Percentiles rank a stretch among this genome's conserved stretches.
phyloP scores from a whole-genome alignment of 2,888 invertebrate species.

The Ellobium chinense region DNA sequence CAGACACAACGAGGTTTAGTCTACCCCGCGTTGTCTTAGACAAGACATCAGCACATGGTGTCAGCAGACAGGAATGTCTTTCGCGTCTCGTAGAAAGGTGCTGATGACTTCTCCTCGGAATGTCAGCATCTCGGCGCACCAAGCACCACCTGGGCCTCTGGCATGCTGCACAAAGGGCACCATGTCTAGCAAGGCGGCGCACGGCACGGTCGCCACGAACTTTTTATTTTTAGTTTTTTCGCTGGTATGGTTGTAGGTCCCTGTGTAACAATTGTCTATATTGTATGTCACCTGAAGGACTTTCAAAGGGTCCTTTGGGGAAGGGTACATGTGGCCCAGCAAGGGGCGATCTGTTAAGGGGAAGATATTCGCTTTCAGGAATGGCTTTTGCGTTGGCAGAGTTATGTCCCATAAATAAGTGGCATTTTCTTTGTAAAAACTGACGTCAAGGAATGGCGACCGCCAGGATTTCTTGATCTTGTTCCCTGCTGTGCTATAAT shows the following conservation, averaged over 20 bases:
- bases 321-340: constrained; percentile 3
- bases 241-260: constrained; percentile 4
- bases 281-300: not conserved
- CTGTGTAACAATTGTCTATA: constrained; percentile 12
- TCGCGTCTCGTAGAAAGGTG: constrained; percentile 1
- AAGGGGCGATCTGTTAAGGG: constrained; percentile 7
- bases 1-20: too few relatives aligned
- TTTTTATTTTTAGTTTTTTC: not conserved
- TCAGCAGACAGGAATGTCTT: constrained; percentile 18
- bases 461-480: not conserved
- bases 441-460: constrained; percentile 21
- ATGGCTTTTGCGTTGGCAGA: not conserved
- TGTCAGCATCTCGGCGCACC: constrained; percentile 26
- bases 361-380: not conserved
- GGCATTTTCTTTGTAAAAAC: constrained; percentile 11
- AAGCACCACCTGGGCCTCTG: constrained; percentile 29
- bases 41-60: not conserved
- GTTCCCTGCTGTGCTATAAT: not conserved
- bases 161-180: constrained; percentile 27
- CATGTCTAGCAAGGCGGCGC: not conserved
- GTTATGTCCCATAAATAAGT: constrained; percentile 30
- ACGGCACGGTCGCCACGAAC: not conserved
- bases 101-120: not conserved
- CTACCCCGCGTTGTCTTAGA: too few relatives aligned
- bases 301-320: not conserved